Evolutionary conservation across 2,113 vertebrate species (phyloP), one percentile per base, ranked within the genome.

Genomic region (Tetraodon nigroviridis): DNA sequence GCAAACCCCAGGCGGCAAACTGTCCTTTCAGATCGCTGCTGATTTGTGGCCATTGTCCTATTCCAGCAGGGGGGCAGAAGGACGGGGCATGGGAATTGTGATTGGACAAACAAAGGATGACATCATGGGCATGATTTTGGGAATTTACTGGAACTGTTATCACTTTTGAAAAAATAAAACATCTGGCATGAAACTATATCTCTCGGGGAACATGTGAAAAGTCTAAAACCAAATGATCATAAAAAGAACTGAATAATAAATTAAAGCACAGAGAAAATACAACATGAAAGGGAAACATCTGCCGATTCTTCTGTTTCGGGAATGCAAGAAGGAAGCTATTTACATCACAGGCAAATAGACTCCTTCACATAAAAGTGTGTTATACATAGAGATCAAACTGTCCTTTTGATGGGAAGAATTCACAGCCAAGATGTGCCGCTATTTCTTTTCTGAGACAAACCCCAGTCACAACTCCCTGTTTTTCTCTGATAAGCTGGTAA

Each of bases 31-130:
- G 68, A 71, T 64, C 51, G 54, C 57, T 45, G 51, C 40, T 55
- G 66, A 80, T 83, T 77, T 65, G 59, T 52, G 79, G 49, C 73
- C 54, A 77, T 60, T 83, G 80, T 86, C 58, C 57, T 67, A 69
- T 76, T 84, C 75, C 76, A 74, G 81, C 67, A 66, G 67, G 70
- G 64, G 68, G 58, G 62, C 52, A 73, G 44, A 41, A 55, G 52
- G 62, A 63, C 49, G 65, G 52, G 47, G 17, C 15, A 24, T 61
- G 20, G 68, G 52, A 29, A 71, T 44, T 63, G 48, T 61, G 61
- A 79, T 69, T 68, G 66, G 64, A 27, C 46, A 45, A 75, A 83
- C 69, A 79, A 73, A 80, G 44, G 61, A 55, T 78, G 76, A 80
- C 66, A 77, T 73, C 63, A 67, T n/a, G 71, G 60, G 61, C 45